phyloP scores from a whole-genome alignment of 1,140 invertebrate genomes.

The Tetramorium alpestre region DNA sequence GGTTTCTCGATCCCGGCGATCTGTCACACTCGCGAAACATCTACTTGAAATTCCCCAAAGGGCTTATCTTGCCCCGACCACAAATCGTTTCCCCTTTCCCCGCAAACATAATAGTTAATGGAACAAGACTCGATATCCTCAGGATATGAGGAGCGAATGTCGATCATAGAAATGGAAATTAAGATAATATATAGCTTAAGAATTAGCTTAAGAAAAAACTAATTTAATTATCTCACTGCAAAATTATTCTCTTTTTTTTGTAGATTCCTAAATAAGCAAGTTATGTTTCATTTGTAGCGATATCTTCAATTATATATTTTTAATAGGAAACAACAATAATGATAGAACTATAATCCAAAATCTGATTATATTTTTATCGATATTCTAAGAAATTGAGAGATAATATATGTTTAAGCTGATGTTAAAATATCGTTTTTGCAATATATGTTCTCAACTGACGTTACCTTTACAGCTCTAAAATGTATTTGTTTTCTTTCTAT shows the following conservation, averaged over 20 bases:
- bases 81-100: slow-evolving; percentile 37
- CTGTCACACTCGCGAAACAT: slow-evolving; percentile 21
- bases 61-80: slow-evolving; percentile 35
- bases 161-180: background rate
- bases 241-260: background rate
- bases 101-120: slow-evolving; percentile 60
- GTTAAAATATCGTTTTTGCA: background rate
- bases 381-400: background rate
- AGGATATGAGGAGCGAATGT: background rate
- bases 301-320: background rate
- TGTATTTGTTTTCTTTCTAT: background rate
- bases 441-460: background rate
- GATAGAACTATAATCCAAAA: background rate
- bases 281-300: background rate
- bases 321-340: background rate
- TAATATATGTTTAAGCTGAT: background rate
- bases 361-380: background rate
- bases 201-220: background rate
- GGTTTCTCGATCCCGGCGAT: slow-evolving; percentile 24
- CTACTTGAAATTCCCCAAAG: slow-evolving; percentile 24
- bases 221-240: background rate
- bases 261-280: background rate
- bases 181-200: background rate
- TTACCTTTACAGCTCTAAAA: background rate
- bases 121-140: slow-evolving; percentile 1